Base-by-base conservation (phyloP, 2,113 vertebrate genomes). In the Oriolus oriolus region DNA sequence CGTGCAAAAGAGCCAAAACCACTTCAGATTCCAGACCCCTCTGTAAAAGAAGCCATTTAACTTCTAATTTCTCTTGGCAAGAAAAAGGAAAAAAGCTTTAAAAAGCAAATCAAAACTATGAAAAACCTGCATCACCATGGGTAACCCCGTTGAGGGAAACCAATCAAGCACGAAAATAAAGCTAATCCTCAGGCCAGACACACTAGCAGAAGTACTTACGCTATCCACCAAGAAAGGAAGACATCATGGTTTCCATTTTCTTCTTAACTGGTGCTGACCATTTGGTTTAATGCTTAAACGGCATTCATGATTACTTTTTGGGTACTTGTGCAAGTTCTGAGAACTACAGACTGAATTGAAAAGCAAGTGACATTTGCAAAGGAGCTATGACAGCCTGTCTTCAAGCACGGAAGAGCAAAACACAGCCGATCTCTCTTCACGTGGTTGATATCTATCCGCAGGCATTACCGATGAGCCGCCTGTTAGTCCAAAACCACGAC, bases 381-480 rank as follows among this genome's bases (percentile, higher is more conserved):
- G 27, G 28, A 64, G 11, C 33, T 12, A 6, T 0, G 41, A 22
- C 19, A 49, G 41, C 19, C 20, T 23, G 33, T 75, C 47, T 41
- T 26, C 27, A 47, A 21, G 28, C 4, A 52, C 10, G 18, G 4
- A 3, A 42, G 5, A 75, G 17, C 19, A 28, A 33, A 86, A 28
- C 56, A 33, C 18, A 20, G 5, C 3, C 1, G 10, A 10, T 4
- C 6, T 47, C n/a, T 14, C 30, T 24, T 16, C 12, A 0, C 1
- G 8, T 0, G 13, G 13, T 6, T 28, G 68, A 7, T 18, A 37
- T 3, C 37, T 9, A 5, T 6, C 31, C 11, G 15, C 42, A 13
- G 35, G 23, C 19, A 23, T 1, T 18, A 33, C 16, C 35, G 23
- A 16, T 1, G 11, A 56, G 33, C 22, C 1, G 16, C 14, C 37